Base-by-base conservation (phyloP, 2,113 vertebrate genomes). In the Maccullochella peelii region DNA sequence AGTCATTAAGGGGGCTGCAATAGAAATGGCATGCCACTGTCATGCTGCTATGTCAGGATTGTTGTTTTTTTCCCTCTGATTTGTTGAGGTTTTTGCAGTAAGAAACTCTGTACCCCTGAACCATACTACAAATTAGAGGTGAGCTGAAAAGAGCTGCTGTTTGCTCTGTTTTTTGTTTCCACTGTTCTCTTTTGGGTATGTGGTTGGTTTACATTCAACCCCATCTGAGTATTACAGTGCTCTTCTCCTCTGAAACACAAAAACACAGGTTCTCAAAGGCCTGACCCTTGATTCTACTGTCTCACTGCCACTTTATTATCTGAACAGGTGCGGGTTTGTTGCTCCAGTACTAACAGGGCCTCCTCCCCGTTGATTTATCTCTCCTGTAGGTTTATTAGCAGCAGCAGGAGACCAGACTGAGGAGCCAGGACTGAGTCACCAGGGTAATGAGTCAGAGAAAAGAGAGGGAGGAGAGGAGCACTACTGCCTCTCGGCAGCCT, bases 331-430 rank as follows among this genome's bases (percentile, higher is more conserved):
- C 87, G 44, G 93, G 92, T 90, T 88, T 94, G 83, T 89, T 89
- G 95, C 95, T 97, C 96, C 96, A 94, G 95, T 97, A 97, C 98
- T 99, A 99, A 99, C 96, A 96, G 96, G 95, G 97, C 89, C 96
- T 98, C 98, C 98, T 98, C 98, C 98, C 97, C 97, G 0, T 99
- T 99, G 98, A 97, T 99, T 98, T 99, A 97, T 99, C 97, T 99
- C 97, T 97, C 97, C 97, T 96, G 91, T 99, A 99, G 98, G 98
- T 98, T 99, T 98, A 98, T 97, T 99, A 99, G 97, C 97, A 97
- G 91, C 95, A 95, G 95, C 95, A 99, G 97, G 97, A 97, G 96
- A 94, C 96, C 96, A 97, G 97, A 97, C 96, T 96, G 98, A 99
- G 97, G 98, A 96, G 79, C 95, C 96, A 95, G 95, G 98, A 97